Conservation (phyloP, 2,888 invertebrate species). For the Papilio protenor region DNA sequence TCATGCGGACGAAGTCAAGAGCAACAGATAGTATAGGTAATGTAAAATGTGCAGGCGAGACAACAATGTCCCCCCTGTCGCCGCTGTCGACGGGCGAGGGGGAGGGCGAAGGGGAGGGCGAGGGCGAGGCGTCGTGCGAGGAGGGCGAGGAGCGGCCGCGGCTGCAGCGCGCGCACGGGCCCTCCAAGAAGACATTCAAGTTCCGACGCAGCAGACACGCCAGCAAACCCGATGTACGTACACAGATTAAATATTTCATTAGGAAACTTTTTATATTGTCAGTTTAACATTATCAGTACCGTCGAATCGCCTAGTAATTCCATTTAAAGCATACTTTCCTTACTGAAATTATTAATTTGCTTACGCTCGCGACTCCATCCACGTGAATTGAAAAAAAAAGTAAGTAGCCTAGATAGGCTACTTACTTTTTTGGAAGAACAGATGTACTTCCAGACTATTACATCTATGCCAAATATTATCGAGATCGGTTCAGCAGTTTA, state of each 20-base stretch:
- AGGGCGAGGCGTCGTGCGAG: constrained; percentile 53
- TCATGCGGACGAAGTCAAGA: too few species aligned
- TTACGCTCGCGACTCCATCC: too few species aligned
- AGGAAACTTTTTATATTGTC: not conserved
- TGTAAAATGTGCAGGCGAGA: constrained; percentile 85
- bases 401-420: too few species aligned
- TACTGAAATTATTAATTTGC: too few species aligned
- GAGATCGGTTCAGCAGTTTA: too few species aligned
- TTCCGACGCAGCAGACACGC: constrained; percentile 90
- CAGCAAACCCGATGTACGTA: constrained; percentile 87
- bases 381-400: too few species aligned
- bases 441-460: too few species aligned
- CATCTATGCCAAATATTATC: too few species aligned
- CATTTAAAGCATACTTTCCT: not conserved
- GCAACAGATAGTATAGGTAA: not conserved
- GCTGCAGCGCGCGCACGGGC: constrained; percentile 96
- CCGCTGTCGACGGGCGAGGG: constrained; percentile 60
- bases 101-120: constrained; percentile 46
- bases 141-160: constrained; percentile 81
- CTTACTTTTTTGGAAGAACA: too few species aligned
- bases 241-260: not conserved
- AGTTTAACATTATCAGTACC: not conserved
- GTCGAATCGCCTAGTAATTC: not conserved
- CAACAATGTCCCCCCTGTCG: constrained; percentile 88
- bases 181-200: constrained; percentile 96